Percentiles rank a stretch among this genome's conserved stretches.
These are phyloP conservation scores for Phyto melanocephala DNA, from an alignment of 2,888 invertebrate genomes.

Conservation along the genomic window DNA sequence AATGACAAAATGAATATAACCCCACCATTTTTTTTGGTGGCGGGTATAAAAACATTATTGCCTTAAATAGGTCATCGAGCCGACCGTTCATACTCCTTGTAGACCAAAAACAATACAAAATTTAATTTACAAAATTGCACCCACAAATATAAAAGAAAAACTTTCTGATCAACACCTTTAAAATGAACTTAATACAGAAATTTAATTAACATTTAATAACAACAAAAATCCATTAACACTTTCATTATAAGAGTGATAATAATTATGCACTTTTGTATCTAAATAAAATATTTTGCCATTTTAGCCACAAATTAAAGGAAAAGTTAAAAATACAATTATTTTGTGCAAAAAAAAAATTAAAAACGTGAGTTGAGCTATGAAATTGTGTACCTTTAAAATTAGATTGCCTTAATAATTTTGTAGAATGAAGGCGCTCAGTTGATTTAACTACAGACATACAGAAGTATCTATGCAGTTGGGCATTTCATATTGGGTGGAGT, in stretches of 20 bases:
- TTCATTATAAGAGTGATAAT: conserved; percentile 34
- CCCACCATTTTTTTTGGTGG: too few species aligned
- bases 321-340: not conserved
- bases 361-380: conserved; percentile 49
- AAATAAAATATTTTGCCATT: conserved; percentile 25
- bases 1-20: too few species aligned
- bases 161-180: not conserved
- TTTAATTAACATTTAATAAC: conserved; percentile 21
- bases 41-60: too few species aligned
- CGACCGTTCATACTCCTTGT: too few species aligned
- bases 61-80: too few species aligned
- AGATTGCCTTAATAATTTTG: conserved; percentile 20
- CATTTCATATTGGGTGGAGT: conserved; percentile 52
- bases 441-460: not conserved
- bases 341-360: conserved; percentile 34
- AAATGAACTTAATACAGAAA: not conserved
- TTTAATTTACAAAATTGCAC: not conserved
- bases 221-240: conserved; percentile 59
- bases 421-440: conserved; percentile 14
- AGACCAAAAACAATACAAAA: not conserved
- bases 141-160: not conserved
- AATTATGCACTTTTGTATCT: not conserved
- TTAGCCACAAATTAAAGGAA: not conserved
- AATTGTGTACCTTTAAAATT: conserved; percentile 30
- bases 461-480: not conserved